Evolutionary conservation across 2,797 vertebrate species (phyloP), one percentile per base, ranked within the genome.

Genomic region (Anabacerthia variegaticeps): DNA sequence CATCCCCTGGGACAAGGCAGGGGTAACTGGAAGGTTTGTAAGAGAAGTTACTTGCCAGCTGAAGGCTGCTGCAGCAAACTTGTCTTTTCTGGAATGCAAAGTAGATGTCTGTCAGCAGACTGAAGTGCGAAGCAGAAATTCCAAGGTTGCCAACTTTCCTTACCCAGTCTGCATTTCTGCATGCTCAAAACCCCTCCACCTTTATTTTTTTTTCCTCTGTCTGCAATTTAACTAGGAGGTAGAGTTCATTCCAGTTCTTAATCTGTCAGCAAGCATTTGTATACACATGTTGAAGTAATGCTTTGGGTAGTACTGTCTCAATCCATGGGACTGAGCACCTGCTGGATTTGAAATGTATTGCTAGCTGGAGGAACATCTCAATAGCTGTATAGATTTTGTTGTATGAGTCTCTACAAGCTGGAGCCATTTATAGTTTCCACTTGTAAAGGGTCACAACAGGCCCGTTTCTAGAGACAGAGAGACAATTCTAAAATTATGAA

Each of bases 331-430:
- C 28, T 56, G 48, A 56, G 44, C 41, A 61, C 6, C 13, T 58
- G 84, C 54, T 88, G 51, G 30, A 63, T 22, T 7, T 30, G 32
- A 89, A 85, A 66, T 44, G 24, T 80, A 28, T 51, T 37, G 28
- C 12, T 59, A 61, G 1, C 19, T 80, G 34, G 72, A 91, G 36
- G 28, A 81, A 34, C 68, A 39, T 55, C 28, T 51, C 41, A 63
- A 77, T 92, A 79, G 14, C 34, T 93, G 26, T 79, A 91, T 77
- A 54, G 63, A 11, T 81, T 76, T 92, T 77, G 22, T 27, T 74
- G 26, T 58, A 48, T 48, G 54, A 92, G 30, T 48, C 44, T 71
- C 18, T 24, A 39, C 37, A 93, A 74, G 44, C 36, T 81, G 54
- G 15, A 87, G 75, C 77, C 83, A 83, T 85, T 88, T 63, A 71